Percentiles rank a stretch among this genome's conserved stretches.
Conservation (phyloP, 2,888 invertebrate species). For the Lissonota sp. region DNA sequence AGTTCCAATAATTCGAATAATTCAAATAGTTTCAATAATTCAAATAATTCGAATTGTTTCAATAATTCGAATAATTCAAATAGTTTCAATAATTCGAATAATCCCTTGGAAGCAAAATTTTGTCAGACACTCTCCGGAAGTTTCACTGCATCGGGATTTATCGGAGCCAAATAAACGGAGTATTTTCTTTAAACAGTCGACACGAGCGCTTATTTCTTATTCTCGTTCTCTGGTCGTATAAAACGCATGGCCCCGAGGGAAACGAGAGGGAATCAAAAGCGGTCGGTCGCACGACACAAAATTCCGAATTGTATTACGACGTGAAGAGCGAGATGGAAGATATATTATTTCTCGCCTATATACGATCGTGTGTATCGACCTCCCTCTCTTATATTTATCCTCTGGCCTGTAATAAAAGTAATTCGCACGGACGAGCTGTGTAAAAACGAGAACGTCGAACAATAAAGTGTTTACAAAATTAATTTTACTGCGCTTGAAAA, state of each 20-base stretch:
- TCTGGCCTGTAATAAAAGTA: constrained; percentile 72
- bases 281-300: constrained; percentile 71
- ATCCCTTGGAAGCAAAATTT: too few species aligned
- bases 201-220: constrained; percentile 10
- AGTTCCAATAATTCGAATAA: too few species aligned
- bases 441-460: constrained; percentile 69
- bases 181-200: constrained; percentile 38
- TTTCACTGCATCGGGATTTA: constrained; percentile 48
- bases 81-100: too few species aligned
- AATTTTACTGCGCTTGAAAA: constrained; percentile 75
- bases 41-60: too few species aligned
- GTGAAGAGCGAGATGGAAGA: constrained; percentile 22
- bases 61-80: too few species aligned
- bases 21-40: too few species aligned
- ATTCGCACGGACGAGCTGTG: too few species aligned
- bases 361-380: neutral
- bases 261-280: constrained; percentile 48
- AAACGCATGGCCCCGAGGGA: neutral
- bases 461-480: constrained; percentile 80
- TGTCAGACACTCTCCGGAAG: too few species aligned
- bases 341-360: constrained; percentile 25
- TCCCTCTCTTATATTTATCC: neutral
- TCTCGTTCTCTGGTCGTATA: constrained; percentile 33
- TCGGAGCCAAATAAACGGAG: constrained; percentile 44
- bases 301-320: constrained; percentile 62